phyloP scores from a whole-genome alignment of 2,797 vertebrate species.

The Mormyrus proboscirostris region DNA sequence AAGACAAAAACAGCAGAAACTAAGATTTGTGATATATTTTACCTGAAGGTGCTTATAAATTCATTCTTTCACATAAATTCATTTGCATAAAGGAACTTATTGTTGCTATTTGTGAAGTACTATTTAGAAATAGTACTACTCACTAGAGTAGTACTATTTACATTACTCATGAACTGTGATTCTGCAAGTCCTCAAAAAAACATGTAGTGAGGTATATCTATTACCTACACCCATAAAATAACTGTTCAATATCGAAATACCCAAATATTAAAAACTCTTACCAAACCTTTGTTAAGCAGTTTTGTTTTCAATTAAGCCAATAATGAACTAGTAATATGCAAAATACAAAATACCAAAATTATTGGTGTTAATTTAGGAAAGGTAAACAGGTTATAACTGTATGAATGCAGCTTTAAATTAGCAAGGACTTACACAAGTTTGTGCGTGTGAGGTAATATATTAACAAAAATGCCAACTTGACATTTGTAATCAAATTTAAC shows the following conservation, averaged over 20 bases:
- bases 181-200: background rate
- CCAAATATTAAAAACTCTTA: background rate
- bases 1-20: background rate
- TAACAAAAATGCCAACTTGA: background rate
- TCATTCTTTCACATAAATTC: background rate
- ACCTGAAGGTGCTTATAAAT: background rate
- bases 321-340: background rate
- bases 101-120: background rate
- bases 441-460: background rate
- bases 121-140: background rate
- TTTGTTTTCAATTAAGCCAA: background rate
- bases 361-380: background rate
- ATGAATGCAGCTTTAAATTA: background rate
- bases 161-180: background rate
- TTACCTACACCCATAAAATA: background rate
- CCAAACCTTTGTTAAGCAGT: background rate
- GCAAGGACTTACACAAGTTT: background rate
- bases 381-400: background rate
- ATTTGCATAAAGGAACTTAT: background rate
- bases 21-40: background rate
- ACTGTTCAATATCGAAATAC: background rate
- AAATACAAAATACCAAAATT: background rate
- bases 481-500: conserved; percentile 9
- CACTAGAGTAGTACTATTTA: background rate
- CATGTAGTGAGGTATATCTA: background rate